Evolutionary conservation across 2,797 vertebrate species (phyloP).

Genomic region (Diglossa cyanea): DNA sequence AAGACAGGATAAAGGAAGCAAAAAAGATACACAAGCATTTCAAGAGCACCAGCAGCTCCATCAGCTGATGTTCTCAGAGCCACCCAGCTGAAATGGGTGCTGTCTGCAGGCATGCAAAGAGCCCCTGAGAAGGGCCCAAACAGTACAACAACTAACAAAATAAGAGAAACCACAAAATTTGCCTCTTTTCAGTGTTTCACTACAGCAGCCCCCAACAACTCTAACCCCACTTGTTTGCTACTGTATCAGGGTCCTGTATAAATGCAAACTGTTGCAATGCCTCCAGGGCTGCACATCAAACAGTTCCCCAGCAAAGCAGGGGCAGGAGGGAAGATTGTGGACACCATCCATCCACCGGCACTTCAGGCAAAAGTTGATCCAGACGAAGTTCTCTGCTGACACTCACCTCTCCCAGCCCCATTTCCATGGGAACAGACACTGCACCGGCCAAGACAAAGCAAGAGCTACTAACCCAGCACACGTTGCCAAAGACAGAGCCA

Average conservation of each 20-base stretch:
- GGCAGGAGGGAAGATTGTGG: background rate
- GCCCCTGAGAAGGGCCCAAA: background rate
- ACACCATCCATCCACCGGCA: background rate
- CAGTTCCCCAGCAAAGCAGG: fast-evolving
- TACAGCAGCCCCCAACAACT: background rate
- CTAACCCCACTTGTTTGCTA: background rate
- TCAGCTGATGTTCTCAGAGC: background rate
- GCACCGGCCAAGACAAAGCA: constrained; percentile 13
- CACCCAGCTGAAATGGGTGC: background rate
- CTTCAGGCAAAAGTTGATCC: background rate
- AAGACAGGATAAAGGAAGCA: background rate
- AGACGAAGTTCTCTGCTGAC: background rate
- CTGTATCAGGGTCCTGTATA: background rate
- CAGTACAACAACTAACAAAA: background rate
- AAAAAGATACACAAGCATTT: background rate
- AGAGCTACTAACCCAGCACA: background rate
- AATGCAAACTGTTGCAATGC: background rate
- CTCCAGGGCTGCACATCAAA: background rate
- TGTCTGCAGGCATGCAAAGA: background rate
- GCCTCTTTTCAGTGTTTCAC: background rate
- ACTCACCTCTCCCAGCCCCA: constrained; percentile 3
- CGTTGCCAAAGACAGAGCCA: background rate
- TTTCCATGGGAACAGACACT: constrained; percentile 49
- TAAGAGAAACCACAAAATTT: background rate
- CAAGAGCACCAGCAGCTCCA: background rate